Conservation (phyloP, 2,888 invertebrate genomes). For the Nebria brevicollis region DNA sequence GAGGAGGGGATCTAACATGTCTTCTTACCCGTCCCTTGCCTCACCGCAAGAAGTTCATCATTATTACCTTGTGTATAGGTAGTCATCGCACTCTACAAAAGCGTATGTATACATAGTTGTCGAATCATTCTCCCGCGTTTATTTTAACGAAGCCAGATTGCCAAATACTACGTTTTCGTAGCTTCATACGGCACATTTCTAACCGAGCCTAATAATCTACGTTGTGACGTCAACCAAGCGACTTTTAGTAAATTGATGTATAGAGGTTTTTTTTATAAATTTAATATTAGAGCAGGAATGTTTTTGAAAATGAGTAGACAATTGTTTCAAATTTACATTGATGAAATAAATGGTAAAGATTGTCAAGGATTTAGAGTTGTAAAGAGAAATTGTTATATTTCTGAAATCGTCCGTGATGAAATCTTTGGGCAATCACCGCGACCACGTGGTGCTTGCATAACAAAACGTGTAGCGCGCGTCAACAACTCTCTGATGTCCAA, state of each 20-base stretch:
- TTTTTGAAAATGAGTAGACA: too few species aligned
- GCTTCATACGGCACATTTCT: too few species aligned
- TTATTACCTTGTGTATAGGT: neutral
- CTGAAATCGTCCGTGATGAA: neutral
- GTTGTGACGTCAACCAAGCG: too few species aligned
- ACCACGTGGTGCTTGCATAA: neutral
- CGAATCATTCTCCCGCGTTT: neutral
- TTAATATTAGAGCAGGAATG: too few species aligned
- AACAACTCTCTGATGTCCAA: neutral
- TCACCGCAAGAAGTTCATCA: neutral
- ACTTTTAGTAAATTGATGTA: too few species aligned
- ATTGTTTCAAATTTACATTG: too few species aligned
- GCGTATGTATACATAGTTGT: neutral
- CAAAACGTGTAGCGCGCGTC: neutral
- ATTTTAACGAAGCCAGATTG: neutral
- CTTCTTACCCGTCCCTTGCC: neutral
- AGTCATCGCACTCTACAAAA: neutral
- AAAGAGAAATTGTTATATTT: neutral
- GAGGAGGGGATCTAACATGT: neutral
- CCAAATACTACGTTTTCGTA: neutral
- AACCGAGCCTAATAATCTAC: too few species aligned
- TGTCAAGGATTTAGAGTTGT: too few species aligned
- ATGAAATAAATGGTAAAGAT: too few species aligned
- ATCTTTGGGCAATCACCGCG: neutral
- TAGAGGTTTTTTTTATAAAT: too few species aligned